A percentile compares a stretch with the other conserved stretches of the same genome.
Evolutionary conservation across 53 echinoderm and acorn worm genomes (phyloP).

Genomic region (Crossaster papposus): DNA sequence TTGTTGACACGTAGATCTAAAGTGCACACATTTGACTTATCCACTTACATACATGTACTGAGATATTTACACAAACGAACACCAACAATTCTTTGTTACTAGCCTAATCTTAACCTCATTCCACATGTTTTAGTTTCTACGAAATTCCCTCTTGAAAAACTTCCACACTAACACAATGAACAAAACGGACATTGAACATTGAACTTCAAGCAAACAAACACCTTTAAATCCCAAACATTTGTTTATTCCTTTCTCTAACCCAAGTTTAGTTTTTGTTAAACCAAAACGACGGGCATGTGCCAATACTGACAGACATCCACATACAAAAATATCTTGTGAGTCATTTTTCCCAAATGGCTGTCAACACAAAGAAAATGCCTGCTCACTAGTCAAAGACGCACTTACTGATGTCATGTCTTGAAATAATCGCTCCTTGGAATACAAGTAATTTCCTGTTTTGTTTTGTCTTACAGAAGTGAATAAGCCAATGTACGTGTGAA

Average conservation of each 20-base stretch:
- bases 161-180: background rate
- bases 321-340: background rate
- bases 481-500: too few species aligned
- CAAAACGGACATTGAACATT: background rate
- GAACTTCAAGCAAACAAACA: background rate
- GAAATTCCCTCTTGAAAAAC: background rate
- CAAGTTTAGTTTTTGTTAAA: background rate
- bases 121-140: background rate
- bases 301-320: background rate
- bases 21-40: too few species aligned
- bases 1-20: too few species aligned
- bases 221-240: background rate
- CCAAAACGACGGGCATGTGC: background rate
- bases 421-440: background rate
- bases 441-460: conserved; percentile 38
- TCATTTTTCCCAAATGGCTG: conserved; percentile 10
- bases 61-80: too few species aligned
- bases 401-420: conserved; percentile 27
- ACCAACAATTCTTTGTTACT: too few species aligned
- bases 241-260: background rate
- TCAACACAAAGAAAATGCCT: background rate
- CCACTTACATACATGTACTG: too few species aligned
- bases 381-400: background rate
- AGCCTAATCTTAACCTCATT: too few species aligned
- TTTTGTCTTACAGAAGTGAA: background rate